phyloP scores from a whole-genome alignment of 1,140 invertebrate species.

The Trichoplusia ni region DNA sequence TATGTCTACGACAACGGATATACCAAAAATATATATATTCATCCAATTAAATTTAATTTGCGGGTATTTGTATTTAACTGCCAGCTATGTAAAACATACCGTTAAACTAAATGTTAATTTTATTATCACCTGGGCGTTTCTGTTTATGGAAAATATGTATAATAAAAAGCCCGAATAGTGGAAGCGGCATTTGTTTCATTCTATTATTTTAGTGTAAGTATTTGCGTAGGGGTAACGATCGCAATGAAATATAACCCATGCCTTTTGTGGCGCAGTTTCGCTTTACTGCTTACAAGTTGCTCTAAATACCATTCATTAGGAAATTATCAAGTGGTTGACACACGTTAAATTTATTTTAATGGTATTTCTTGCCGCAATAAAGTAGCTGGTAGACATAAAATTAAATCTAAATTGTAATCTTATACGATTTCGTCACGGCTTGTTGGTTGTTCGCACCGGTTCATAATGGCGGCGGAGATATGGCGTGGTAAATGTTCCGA shows the following conservation, averaged over 20 bases:
- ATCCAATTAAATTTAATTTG: not conserved
- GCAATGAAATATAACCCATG: not conserved
- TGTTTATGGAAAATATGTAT: constrained; percentile 32
- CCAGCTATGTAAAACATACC: constrained; percentile 10
- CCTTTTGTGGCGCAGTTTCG: constrained; percentile 7
- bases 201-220: constrained; percentile 31
- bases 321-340: constrained; percentile 17
- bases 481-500: constrained; percentile 55
- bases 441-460: constrained; percentile 32
- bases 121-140: constrained; percentile 35
- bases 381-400: constrained; percentile 29
- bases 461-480: constrained; percentile 41
- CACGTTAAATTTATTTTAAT: constrained; percentile 30
- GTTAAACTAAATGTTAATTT: constrained; percentile 31
- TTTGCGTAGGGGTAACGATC: constrained; percentile 18
- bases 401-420: constrained; percentile 32
- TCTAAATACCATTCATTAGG: constrained; percentile 26
- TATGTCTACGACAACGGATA: not conserved
- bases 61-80: constrained; percentile 13
- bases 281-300: constrained; percentile 1
- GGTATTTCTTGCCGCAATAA: constrained; percentile 13
- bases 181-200: constrained; percentile 27
- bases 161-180: constrained; percentile 16
- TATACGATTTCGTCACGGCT: constrained; percentile 31
- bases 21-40: not conserved